A percentile compares a stretch with the other conserved stretches of the same genome.
phyloP scores from a whole-genome alignment of 2,888 invertebrate species.

The Ectemnius lituratus region DNA sequence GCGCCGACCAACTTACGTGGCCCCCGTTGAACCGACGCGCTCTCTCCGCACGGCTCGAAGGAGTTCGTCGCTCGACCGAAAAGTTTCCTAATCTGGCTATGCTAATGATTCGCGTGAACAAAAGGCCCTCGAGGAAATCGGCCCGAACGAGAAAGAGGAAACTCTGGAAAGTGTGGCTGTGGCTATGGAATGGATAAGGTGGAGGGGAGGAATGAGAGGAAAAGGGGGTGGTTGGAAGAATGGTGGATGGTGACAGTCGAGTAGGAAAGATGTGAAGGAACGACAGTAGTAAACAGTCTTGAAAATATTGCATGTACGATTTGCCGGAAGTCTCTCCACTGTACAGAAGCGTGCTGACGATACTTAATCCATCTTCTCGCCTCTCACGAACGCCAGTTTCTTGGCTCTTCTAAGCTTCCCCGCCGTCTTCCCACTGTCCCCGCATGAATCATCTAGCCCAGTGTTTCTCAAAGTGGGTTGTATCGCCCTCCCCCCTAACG shows the following conservation, averaged over 20 bases:
- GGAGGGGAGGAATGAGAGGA: not conserved
- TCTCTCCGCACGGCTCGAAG: not conserved
- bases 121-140: slow-evolving; percentile 19
- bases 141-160: slow-evolving; percentile 6
- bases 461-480: slow-evolving; percentile 27
- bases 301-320: slow-evolving; percentile 33
- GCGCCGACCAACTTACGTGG: not conserved
- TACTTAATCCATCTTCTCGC: slow-evolving; percentile 42
- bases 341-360: slow-evolving; percentile 4
- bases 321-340: slow-evolving; percentile 17
- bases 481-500: slow-evolving; percentile 8
- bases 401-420: slow-evolving; percentile 13
- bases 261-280: not conserved
- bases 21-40: not conserved
- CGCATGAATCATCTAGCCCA: slow-evolving; percentile 38
- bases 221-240: slow-evolving; percentile 2
- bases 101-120: slow-evolving; percentile 22
- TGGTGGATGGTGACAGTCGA: slow-evolving; percentile 2
- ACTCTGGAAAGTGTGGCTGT: not conserved
- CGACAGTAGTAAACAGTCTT: slow-evolving; percentile 32
- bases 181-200: not conserved
- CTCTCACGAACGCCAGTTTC: slow-evolving; percentile 19
- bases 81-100: slow-evolving; percentile 37
- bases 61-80: slow-evolving; percentile 4
- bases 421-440: slow-evolving; percentile 5